These are phyloP conservation scores for Denticeps clupeoides DNA, from an alignment of 2,797 vertebrate species.

Conservation along the genomic window DNA sequence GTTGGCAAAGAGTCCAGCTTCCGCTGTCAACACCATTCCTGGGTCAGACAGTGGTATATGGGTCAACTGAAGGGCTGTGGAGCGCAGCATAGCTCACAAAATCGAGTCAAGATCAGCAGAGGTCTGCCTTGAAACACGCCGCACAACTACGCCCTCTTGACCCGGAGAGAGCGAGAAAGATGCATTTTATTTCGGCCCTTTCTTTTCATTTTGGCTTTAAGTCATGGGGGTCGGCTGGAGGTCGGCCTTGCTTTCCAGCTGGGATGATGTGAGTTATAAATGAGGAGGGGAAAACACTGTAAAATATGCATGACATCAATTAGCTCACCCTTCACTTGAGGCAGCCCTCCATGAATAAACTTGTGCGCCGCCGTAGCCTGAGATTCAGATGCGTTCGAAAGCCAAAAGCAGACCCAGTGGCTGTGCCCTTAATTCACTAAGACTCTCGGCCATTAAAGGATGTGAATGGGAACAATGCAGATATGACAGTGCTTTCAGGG, in stretches of 20 bases:
- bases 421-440: slow-evolving; percentile 14
- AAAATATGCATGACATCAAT: slow-evolving; percentile 52
- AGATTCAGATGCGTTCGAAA: neutral
- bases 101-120: no score
- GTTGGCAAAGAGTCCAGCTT: no score
- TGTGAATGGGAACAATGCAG: slow-evolving; percentile 16
- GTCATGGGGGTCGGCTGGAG: slow-evolving; percentile 40
- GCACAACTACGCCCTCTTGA: no score
- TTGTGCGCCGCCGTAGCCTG: neutral
- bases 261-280: slow-evolving; percentile 34
- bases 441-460: slow-evolving; percentile 14
- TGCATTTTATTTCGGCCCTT: neutral
- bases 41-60: no score
- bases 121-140: no score
- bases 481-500: slow-evolving; percentile 16
- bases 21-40: no score
- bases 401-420: slow-evolving; percentile 3
- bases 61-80: slow-evolving; percentile 13
- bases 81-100: no score
- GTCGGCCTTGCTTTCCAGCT: slow-evolving; percentile 44
- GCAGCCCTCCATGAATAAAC: slow-evolving; percentile 12
- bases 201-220: slow-evolving; percentile 15
- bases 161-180: neutral
- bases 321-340: slow-evolving; percentile 35
- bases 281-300: slow-evolving; percentile 30